phyloP scores from a whole-genome alignment of 2,888 invertebrate genomes.

The Maniola hyperantus region DNA sequence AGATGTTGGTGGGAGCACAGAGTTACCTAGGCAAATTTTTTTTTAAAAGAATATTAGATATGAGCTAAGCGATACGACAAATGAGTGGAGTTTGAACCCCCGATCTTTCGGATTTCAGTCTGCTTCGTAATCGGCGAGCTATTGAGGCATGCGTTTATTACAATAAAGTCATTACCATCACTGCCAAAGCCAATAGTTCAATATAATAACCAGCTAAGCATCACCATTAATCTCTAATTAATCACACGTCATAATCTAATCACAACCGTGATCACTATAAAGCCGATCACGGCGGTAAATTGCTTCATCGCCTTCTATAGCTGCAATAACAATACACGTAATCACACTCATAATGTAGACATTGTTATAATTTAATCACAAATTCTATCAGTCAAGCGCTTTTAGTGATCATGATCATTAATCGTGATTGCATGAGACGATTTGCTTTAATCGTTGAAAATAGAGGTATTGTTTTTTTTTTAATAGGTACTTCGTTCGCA shows the following conservation, averaged over 20 bases:
- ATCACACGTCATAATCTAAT: slow-evolving; percentile 18
- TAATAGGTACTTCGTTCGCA: background rate
- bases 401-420: slow-evolving; percentile 15
- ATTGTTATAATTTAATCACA: slow-evolving; percentile 21
- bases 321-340: slow-evolving; percentile 17
- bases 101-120: too few relatives aligned
- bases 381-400: slow-evolving; percentile 10
- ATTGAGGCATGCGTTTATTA: too few relatives aligned
- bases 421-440: background rate
- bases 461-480: background rate
- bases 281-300: slow-evolving; percentile 19
- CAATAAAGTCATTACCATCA: slow-evolving; percentile 12
- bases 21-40: too few relatives aligned
- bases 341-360: slow-evolving; percentile 12
- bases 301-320: slow-evolving; percentile 15
- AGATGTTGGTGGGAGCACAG: too few relatives aligned
- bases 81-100: too few relatives aligned
- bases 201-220: slow-evolving; percentile 18
- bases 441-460: slow-evolving; percentile 1
- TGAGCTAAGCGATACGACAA: too few relatives aligned
- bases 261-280: slow-evolving; percentile 6
- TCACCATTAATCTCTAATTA: slow-evolving; percentile 18
- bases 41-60: too few relatives aligned
- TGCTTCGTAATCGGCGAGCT: too few relatives aligned
- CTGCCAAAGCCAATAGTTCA: slow-evolving; percentile 8